Evolutionary conservation across 2,888 invertebrate species (phyloP).

Genomic region (Pandemis heparana): DNA sequence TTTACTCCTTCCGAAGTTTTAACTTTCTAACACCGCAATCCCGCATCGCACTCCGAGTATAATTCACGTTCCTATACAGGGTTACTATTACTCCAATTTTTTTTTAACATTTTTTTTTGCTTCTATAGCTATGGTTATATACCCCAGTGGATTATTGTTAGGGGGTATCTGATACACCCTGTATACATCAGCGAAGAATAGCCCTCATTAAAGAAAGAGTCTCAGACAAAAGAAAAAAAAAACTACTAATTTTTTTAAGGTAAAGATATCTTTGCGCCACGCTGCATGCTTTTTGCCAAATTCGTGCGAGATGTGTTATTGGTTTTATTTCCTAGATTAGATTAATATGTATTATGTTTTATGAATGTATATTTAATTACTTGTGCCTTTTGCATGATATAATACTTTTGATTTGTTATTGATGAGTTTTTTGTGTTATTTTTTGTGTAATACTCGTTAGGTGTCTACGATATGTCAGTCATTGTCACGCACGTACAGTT

Average conservation of each 20-base stretch:
- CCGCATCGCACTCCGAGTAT: no score
- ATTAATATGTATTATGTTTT: background rate
- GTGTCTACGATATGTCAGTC: background rate
- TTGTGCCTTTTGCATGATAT: background rate
- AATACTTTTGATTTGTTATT: background rate
- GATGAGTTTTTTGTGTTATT: background rate
- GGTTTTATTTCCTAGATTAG: conserved; percentile 1
- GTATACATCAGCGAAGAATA: no score
- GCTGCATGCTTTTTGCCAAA: conserved; percentile 10
- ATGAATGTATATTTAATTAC: conserved; percentile 9
- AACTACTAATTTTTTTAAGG: background rate
- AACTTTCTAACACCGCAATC: no score
- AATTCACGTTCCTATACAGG: no score
- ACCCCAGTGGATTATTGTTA: no score
- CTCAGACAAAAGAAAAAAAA: background rate
- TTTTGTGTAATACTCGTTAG: background rate
- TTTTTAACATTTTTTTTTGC: no score
- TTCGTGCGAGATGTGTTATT: conserved; percentile 5
- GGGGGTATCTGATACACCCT: no score
- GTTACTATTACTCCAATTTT: no score
- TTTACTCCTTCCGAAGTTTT: no score
- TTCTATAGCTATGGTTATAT: no score
- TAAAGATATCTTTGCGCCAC: conserved; percentile 5
- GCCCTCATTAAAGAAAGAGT: background rate
- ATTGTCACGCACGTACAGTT: background rate